Percentiles rank a stretch among this genome's conserved stretches.
phyloP scores from a whole-genome alignment of 1,140 invertebrate genomes.

The Procambarus virginalis region DNA sequence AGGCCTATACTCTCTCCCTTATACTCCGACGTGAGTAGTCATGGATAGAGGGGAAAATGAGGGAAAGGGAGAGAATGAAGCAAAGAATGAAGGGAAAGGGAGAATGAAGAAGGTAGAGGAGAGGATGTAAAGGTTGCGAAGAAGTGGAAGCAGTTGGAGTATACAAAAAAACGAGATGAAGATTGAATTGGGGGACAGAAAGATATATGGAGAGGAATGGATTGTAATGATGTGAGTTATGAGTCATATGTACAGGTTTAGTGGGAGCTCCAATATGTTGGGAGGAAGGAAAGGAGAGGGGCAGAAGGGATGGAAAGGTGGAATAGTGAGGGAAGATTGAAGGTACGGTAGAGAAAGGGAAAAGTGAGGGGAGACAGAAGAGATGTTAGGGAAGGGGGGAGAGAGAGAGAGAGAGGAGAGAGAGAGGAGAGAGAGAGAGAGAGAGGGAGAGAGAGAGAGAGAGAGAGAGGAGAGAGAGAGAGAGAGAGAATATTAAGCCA shows the following conservation, averaged over 20 bases:
- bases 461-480: no score
- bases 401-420: background rate
- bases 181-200: background rate
- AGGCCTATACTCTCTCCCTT: no score
- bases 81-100: background rate
- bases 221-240: no score
- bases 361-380: background rate
- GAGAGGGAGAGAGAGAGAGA: slow-evolving; percentile 15
- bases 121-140: background rate
- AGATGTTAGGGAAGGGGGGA: background rate
- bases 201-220: no score
- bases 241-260: no score
- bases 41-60: background rate
- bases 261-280: no score
- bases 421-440: background rate
- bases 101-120: background rate
- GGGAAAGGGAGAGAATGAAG: background rate
- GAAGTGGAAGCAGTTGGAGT: background rate
- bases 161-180: background rate
- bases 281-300: background rate
- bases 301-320: no score
- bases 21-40: no score
- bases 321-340: no score
- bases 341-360: no score
- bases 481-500: no score